A percentile compares a stretch with the other conserved stretches of the same genome.
Conservation (phyloP, 2,888 invertebrate species). For the Tuberolachnus salignus region DNA sequence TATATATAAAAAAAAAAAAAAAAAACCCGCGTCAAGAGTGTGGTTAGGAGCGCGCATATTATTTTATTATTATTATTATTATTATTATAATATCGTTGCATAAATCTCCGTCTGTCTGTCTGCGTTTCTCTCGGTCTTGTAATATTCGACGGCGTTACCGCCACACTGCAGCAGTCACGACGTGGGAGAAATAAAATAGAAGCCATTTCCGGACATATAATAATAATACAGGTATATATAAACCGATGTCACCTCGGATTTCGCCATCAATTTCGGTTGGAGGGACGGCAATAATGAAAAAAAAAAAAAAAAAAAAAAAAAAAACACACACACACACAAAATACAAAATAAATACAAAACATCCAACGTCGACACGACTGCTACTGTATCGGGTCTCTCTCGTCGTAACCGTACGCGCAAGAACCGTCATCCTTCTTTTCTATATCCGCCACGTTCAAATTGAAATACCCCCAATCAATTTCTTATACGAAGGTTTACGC, state of each 20-base stretch:
- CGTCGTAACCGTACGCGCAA: not conserved
- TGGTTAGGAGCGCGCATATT: too few relatives aligned
- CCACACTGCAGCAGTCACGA: too few relatives aligned
- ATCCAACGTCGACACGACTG: not conserved
- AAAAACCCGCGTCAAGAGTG: too few relatives aligned
- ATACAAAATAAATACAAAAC: too few relatives aligned
- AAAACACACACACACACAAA: too few relatives aligned
- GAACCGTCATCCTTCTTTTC: not conserved
- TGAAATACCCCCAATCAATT: constrained; percentile 43
- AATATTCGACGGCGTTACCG: too few relatives aligned
- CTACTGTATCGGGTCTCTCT: not conserved
- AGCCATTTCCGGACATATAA: constrained; percentile 11
- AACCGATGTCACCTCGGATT: constrained; percentile 13
- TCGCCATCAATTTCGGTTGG: constrained; percentile 24
- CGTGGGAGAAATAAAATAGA: constrained; percentile 8
- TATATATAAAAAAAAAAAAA: too few relatives aligned
- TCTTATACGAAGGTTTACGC: not conserved
- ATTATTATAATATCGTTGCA: constrained; percentile 8
- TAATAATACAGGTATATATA: too few relatives aligned
- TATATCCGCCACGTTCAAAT: not conserved
- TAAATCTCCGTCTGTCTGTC: constrained; percentile 6
- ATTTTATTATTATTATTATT: too few relatives aligned
- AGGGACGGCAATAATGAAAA: not conserved
- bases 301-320: not conserved
- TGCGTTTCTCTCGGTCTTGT: not conserved